Conservation (phyloP, 2,113 vertebrate genomes). For the Zapornia atra region DNA sequence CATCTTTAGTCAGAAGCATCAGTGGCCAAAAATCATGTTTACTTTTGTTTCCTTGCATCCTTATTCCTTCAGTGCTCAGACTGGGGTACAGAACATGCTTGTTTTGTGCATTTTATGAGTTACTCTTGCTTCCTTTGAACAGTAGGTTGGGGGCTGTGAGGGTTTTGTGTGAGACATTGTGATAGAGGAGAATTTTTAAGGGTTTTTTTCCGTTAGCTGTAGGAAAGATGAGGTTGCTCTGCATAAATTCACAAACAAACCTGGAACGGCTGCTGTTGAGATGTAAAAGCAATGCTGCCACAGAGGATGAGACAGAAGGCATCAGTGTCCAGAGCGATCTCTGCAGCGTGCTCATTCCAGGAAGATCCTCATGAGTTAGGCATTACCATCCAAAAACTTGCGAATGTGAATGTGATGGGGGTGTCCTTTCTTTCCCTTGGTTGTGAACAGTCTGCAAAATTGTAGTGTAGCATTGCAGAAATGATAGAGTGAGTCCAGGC, state of each 20-base stretch:
- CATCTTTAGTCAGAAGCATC: neutral
- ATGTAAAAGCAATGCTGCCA: neutral
- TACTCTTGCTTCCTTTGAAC: neutral
- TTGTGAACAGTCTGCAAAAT: neutral
- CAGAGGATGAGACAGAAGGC: neutral
- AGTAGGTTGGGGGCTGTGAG: accelerated
- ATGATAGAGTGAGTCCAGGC: neutral
- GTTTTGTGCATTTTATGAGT: neutral
- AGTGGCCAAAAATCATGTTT: neutral
- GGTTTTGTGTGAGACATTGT: neutral
- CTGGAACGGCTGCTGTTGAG: neutral
- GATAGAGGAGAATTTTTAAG: neutral
- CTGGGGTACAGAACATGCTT: accelerated
- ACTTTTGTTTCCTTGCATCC: neutral
- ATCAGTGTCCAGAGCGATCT: neutral
- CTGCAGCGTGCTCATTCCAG: neutral
- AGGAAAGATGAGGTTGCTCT: neutral
- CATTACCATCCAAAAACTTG: neutral
- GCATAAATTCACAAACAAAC: neutral
- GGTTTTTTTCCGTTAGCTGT: neutral
- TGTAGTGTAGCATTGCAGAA: neutral
- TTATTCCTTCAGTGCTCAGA: neutral
- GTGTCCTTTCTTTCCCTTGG: neutral
- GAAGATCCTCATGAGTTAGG: neutral
- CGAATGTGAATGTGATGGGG: neutral